These are phyloP conservation scores for Periophthalmus magnuspinnatus DNA, from an alignment of 2,797 vertebrate genomes.

Conservation along the genomic window DNA sequence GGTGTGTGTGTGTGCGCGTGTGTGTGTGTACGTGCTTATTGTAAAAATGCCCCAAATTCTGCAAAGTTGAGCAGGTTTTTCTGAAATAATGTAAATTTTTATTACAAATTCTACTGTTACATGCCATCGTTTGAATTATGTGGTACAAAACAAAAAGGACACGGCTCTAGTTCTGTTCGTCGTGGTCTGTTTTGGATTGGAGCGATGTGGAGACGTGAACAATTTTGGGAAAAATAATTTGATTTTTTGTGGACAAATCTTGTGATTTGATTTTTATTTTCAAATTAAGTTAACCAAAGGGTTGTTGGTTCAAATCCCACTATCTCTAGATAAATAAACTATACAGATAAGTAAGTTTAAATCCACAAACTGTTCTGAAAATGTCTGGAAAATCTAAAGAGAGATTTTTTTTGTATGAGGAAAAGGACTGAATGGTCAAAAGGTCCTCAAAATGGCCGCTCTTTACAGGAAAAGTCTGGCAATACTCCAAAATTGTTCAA, in stretches of 20 bases:
- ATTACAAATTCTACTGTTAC: constrained; percentile 6
- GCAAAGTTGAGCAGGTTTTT: constrained; percentile 41
- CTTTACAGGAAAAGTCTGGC: neutral
- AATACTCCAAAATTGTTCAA: neutral
- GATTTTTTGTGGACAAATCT: neutral
- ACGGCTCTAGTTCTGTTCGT: neutral
- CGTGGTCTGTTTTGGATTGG: neutral
- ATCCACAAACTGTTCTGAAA: no score
- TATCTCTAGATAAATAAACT: no score
- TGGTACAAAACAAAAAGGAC: constrained; percentile 17
- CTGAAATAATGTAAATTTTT: constrained; percentile 23
- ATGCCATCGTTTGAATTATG: constrained; percentile 22
- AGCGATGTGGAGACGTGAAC: neutral
- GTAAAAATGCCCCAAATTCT: constrained; percentile 52
- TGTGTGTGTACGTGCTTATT: constrained; percentile 43
- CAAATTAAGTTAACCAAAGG: no score
- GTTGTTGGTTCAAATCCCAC: no score
- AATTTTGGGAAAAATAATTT: neutral
- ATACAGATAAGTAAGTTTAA: no score
- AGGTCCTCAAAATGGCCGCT: neutral
- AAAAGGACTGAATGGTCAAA: neutral
- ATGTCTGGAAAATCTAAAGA: no score
- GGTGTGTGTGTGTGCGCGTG: constrained; percentile 32
- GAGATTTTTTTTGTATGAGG: no score
- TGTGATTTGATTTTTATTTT: neutral